Conservation (phyloP, 2,797 vertebrate species). For the Poliocrania exsul region DNA sequence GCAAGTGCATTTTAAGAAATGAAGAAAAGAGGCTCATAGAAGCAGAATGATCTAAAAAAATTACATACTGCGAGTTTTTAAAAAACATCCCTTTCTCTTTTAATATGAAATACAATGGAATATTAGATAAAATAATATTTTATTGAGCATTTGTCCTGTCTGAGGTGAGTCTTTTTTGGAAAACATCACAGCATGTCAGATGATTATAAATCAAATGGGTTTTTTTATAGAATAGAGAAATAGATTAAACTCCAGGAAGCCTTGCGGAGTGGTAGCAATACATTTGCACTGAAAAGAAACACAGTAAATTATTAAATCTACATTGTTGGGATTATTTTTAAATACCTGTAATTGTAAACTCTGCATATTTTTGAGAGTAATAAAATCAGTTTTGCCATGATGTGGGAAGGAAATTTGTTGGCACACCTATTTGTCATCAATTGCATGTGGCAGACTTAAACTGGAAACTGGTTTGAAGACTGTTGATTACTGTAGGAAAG, state of each 20-base stretch:
- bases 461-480: background rate
- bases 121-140: background rate
- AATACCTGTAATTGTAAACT: background rate
- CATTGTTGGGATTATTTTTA: background rate
- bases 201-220: background rate
- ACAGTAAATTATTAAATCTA: background rate
- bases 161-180: background rate
- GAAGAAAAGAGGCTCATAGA: background rate
- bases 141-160: background rate
- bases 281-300: background rate
- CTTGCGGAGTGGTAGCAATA: background rate
- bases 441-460: background rate
- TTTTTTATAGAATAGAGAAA: background rate
- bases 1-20: background rate
- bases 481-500: conserved; percentile 19
- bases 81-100: background rate
- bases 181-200: background rate
- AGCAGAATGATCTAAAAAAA: background rate
- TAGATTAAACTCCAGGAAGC: background rate
- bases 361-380: background rate
- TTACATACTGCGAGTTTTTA: background rate
- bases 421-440: background rate
- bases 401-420: background rate
- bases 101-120: background rate
- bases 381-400: background rate